Evolutionary conservation across 2,888 invertebrate species (phyloP).

Genomic region (Onthophagus sagittarius): DNA sequence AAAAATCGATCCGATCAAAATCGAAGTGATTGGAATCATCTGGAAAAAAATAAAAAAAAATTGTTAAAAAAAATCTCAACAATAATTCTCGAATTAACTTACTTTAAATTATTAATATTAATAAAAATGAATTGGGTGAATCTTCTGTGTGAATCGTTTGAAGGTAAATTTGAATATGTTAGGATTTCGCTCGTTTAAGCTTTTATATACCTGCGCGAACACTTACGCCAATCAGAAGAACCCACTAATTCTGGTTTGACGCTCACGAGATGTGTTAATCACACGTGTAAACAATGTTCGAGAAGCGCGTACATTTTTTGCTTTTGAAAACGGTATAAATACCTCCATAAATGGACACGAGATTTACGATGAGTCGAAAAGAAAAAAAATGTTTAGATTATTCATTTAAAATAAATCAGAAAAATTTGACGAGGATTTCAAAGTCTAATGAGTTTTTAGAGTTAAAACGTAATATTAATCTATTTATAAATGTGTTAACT

Average conservation of each 20-base stretch:
- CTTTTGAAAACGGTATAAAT: neutral
- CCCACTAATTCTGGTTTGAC: conserved; percentile 10
- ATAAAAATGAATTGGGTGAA: neutral
- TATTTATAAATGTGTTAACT: too few relatives aligned
- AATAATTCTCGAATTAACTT: neutral
- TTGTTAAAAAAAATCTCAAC: neutral
- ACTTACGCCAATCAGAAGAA: conserved; percentile 2
- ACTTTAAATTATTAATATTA: neutral
- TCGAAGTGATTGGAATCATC: neutral
- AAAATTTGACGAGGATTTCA: neutral
- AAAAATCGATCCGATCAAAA: neutral
- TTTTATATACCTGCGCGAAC: conserved; percentile 1
- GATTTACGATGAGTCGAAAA: neutral
- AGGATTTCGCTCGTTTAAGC: neutral
- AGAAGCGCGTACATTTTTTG: neutral
- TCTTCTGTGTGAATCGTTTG: conserved; percentile 1
- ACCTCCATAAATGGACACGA: neutral
- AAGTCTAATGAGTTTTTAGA: neutral
- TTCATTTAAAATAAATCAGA: too few relatives aligned
- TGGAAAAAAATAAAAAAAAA: neutral
- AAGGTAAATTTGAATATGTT: neutral
- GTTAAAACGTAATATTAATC: too few relatives aligned
- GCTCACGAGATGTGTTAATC: conserved; percentile 2
- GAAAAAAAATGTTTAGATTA: too few relatives aligned
- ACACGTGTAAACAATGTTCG: neutral